phyloP scores from a whole-genome alignment of 2,113 vertebrate genomes.

The Scatophagus argus region DNA sequence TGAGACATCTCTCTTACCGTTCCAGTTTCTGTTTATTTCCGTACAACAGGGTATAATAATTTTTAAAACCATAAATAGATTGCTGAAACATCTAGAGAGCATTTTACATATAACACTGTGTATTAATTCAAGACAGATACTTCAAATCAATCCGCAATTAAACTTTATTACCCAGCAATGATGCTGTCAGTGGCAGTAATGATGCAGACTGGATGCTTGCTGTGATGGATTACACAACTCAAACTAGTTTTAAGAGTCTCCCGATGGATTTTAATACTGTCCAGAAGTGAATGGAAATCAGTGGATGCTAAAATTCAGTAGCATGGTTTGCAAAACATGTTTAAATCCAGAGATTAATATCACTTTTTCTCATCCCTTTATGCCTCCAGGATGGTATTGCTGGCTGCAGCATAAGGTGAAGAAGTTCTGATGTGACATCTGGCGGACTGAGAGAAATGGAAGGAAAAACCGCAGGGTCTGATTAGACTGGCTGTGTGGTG shows the following conservation, averaged over 20 bases:
- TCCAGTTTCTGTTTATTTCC: background rate
- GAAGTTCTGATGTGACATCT: constrained; percentile 24
- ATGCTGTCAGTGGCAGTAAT: background rate
- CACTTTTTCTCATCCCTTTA: background rate
- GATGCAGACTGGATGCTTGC: background rate
- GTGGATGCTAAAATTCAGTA: background rate
- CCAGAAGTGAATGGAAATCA: background rate
- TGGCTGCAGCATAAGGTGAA: background rate
- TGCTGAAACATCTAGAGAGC: background rate
- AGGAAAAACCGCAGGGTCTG: constrained; percentile 24
- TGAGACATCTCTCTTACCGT: background rate
- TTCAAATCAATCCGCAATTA: background rate
- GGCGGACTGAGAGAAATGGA: constrained; percentile 29
- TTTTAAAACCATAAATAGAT: rapidly evolving
- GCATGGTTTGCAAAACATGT: background rate
- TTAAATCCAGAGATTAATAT: background rate
- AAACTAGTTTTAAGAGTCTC: background rate
- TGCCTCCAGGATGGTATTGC: constrained; percentile 34
- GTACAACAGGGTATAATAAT: background rate
- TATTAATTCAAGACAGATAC: background rate
- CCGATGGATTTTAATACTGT: background rate
- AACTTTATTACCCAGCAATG: background rate
- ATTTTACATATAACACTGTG: background rate
- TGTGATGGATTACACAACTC: background rate
- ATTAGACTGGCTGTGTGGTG: constrained; percentile 48